Evolutionary conservation across 2,888 invertebrate genomes (phyloP).

Genomic region (Corbicula japonica): DNA sequence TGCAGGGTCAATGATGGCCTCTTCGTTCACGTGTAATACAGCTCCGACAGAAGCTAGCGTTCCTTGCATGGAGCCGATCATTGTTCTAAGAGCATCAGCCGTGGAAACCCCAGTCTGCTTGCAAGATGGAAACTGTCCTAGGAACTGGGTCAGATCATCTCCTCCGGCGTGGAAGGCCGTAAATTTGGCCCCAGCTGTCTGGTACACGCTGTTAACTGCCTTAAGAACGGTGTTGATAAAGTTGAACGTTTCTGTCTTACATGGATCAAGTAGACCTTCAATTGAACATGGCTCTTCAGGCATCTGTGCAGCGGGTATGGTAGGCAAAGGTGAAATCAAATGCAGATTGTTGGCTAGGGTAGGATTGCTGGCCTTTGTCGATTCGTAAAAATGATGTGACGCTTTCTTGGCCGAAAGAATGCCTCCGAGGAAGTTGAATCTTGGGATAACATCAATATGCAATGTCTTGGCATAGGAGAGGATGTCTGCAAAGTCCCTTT

Average conservation of each 20-base stretch:
- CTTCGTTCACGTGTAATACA: slow-evolving; percentile 33
- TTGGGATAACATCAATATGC: slow-evolving; percentile 40
- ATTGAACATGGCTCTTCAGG: slow-evolving; percentile 21
- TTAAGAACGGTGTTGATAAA: slow-evolving; percentile 36
- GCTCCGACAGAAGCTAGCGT: slow-evolving; percentile 1
- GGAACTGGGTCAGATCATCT: slow-evolving; percentile 41
- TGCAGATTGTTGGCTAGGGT: slow-evolving; percentile 21
- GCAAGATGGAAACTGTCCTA: slow-evolving; percentile 36
- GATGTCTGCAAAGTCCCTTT: slow-evolving; percentile 35
- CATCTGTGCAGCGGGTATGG: neutral
- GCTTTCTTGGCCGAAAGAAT: slow-evolving; percentile 51
- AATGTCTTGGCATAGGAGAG: slow-evolving; percentile 14
- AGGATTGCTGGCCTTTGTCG: neutral
- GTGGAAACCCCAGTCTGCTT: neutral
- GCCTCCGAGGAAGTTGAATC: slow-evolving; percentile 51
- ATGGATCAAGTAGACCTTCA: slow-evolving; percentile 54
- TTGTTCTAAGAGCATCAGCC: slow-evolving; percentile 4
- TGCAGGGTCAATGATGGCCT: slow-evolving; percentile 40
- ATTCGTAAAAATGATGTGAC: slow-evolving; percentile 10
- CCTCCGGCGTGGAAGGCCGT: slow-evolving; percentile 54
- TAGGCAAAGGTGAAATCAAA: slow-evolving; percentile 7
- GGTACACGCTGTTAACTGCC: slow-evolving; percentile 14
- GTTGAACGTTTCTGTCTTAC: slow-evolving; percentile 32
- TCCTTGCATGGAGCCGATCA: slow-evolving; percentile 7
- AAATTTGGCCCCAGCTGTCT: neutral